Evolutionary conservation across 2,113 vertebrate genomes (phyloP), one percentile per base, ranked within the genome.

Genomic region (Podocnemis expansa): DNA sequence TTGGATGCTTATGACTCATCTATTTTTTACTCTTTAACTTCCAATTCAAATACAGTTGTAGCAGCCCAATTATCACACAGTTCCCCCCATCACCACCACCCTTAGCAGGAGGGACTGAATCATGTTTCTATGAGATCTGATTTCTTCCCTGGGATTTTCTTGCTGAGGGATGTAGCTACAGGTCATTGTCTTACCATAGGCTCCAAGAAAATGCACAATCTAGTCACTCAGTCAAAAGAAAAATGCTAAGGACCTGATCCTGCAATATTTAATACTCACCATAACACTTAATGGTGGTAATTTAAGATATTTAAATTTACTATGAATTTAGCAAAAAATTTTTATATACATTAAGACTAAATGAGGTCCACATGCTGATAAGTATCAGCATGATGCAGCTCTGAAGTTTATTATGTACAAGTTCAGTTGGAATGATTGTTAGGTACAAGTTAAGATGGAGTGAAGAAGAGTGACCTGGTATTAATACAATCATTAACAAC

Each of bases 331-430:
- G 4, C 29, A 14, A n/a, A 84, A 52, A 52, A 8, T 34, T 25
- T 70, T 38, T 70, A 70, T 19, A 70, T 38, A 70, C 19, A 38
- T 21, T 22, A 70, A 91, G 89, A 79, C 84, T 54, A 45, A 86
- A 76, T 51, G 27, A 89, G 2, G 22, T 60, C 52, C 10, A 52
- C 4, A 80, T 63, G 29, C 8, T 82, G 12, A 67, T 90, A 88
- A 11, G 21, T 75, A 91, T 8, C 34, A 58, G 85, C 43, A 83
- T 87, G 16, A 88, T 78, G 82, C 43, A 93, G 27, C 14, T 80
- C 38, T 88, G 60, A 83, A 78, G 19, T 21, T 1, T 91, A 58
- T 47, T 83, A 73, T 17, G 38, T 75, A 12, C 78, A 91, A 94
- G 78, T 45, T 80, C 38, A 81, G 58, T 47, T 24, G 55, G 16